Conservation (phyloP, 2,113 vertebrate species). For the Coreoperca whiteheadi region DNA sequence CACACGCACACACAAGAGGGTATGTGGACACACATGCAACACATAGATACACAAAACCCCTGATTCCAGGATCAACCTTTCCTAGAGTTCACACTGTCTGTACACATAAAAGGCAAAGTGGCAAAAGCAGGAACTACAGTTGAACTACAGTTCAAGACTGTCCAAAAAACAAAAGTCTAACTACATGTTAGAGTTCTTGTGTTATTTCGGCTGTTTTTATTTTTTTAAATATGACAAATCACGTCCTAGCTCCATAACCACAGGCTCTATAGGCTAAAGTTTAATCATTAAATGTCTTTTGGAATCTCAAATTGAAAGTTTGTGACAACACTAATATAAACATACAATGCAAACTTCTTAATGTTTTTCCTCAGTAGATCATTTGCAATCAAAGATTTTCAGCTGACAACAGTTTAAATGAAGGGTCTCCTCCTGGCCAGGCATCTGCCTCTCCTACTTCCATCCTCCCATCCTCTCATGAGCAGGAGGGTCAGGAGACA, state of each 20-base stretch:
- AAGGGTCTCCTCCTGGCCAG: slow-evolving; percentile 48
- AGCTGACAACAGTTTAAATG: slow-evolving; percentile 54
- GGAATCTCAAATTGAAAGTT: background rate
- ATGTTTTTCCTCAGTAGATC: background rate
- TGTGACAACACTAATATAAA: background rate
- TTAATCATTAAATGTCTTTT: background rate
- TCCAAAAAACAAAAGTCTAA: background rate
- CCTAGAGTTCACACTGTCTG: slow-evolving; percentile 24
- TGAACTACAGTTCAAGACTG: background rate
- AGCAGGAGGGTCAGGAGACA: slow-evolving; percentile 72
- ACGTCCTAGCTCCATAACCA: background rate
- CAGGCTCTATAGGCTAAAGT: background rate
- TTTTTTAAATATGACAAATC: slow-evolving; percentile 13
- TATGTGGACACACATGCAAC: slow-evolving; percentile 38
- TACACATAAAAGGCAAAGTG: slow-evolving; percentile 13
- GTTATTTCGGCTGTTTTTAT: background rate
- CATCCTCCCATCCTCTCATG: slow-evolving; percentile 66
- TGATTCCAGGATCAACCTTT: slow-evolving; percentile 12
- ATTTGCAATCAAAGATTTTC: slow-evolving; percentile 36
- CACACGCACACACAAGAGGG: slow-evolving; percentile 34
- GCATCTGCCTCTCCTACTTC: slow-evolving; percentile 79
- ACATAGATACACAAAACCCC: slow-evolving; percentile 26
- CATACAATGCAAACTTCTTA: background rate
- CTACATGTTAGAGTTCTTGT: background rate
- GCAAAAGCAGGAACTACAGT: background rate